Conservation (phyloP, 2,888 invertebrate genomes). For the Macaria liturata region DNA sequence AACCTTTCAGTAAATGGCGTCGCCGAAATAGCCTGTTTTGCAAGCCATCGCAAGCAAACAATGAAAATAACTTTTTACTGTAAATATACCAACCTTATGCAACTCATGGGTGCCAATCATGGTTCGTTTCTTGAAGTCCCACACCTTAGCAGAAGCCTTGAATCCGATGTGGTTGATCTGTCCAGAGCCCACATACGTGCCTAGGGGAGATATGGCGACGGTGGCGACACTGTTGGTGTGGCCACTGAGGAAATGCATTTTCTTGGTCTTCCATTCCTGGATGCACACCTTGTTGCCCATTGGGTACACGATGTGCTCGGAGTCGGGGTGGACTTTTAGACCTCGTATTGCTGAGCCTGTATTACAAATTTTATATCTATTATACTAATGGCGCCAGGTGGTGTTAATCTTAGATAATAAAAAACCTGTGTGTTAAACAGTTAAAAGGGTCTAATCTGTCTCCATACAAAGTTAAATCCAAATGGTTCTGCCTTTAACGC, state of each 20-base stretch:
- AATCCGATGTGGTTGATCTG: slow-evolving; percentile 96
- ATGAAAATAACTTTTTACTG: too few species aligned
- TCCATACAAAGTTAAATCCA: too few species aligned
- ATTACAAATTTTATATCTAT: not conserved
- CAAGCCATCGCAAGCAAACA: too few species aligned
- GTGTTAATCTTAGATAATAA: too few species aligned
- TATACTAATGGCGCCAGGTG: too few species aligned
- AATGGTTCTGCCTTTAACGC: too few species aligned
- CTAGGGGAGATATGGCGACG: slow-evolving; percentile 88
- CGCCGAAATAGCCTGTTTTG: too few species aligned
- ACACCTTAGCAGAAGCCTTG: slow-evolving; percentile 92
- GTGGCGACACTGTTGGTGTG: slow-evolving; percentile 92
- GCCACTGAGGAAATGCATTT: slow-evolving; percentile 89
- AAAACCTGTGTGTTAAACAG: too few species aligned
- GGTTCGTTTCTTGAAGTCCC: slow-evolving; percentile 89
- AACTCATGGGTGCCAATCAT: slow-evolving; percentile 88
- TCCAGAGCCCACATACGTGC: slow-evolving; percentile 93
- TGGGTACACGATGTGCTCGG: slow-evolving; percentile 88
- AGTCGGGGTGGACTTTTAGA: slow-evolving; percentile 88
- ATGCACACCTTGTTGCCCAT: slow-evolving; percentile 91
- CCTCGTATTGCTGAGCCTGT: slow-evolving; percentile 78
- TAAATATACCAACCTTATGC: slow-evolving; percentile 85
- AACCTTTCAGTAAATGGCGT: too few species aligned
- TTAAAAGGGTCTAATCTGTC: too few species aligned
- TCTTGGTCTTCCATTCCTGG: slow-evolving; percentile 86